Evolutionary conservation across 2,797 vertebrate species (phyloP), one percentile per base, ranked within the genome.

Genomic region (Chelonia mydas): DNA sequence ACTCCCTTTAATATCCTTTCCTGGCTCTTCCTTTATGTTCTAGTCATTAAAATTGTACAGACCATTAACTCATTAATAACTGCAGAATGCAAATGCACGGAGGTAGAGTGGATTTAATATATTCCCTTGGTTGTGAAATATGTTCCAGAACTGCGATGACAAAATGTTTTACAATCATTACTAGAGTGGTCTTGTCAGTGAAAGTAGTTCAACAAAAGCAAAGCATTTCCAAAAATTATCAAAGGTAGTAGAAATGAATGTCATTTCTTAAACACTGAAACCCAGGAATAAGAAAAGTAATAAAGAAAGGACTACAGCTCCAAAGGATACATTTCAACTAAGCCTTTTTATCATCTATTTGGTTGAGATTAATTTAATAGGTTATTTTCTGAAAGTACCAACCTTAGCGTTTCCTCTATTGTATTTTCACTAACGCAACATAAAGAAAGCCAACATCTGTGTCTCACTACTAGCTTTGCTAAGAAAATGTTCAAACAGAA

Each of bases 51-150:
- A 92, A 84, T 55, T 8, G 53, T 79, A 23, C 88, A 94, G 82
- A 31, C 86, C 94, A 88, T 97, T 97, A 97, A 95, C 68, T 94
- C 96, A 95, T 97, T 97, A 97, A 97, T 96, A 96, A 94, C 94
- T 21, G 78, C 80, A 50, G 41, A 84, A 86, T 82, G 65, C 65
- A 89, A 91, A 95, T 47, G 77, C 41, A 61, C 45, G 51, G 78
- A 78, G 12, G 13, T 61, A 57, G 50, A 55, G 78, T 55, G 61
- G 16, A 89, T 81, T 84, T 45, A 15, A 55, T 72, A 49, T n/a
- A 37, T 83, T 84, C 33, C 88, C 37, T 84, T 74, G 47, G 13
- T 54, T 81, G 77, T 65, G 68, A 90, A 88, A 89, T 50, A 84
- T 51, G 83, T 27, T 88, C 74, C 12, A 57, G 4, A 45, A 77